Percentiles rank a stretch among this genome's conserved stretches.
phyloP scores from a whole-genome alignment of 2,888 invertebrate genomes.

The Sthenelais limicola region DNA sequence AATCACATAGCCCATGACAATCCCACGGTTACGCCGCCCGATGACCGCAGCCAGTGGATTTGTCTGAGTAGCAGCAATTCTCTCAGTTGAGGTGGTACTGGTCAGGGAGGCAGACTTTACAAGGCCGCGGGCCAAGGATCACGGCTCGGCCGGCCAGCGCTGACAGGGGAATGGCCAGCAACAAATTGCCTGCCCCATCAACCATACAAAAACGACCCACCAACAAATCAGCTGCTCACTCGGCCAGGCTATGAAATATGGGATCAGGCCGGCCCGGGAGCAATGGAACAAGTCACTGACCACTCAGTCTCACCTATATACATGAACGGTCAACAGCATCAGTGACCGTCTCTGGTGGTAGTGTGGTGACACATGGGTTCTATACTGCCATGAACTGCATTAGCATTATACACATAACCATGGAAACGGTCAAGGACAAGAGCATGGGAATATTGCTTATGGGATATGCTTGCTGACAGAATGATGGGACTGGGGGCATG shows the following conservation, averaged over 20 bases:
- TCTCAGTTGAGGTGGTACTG: not conserved
- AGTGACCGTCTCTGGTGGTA: too few relatives aligned
- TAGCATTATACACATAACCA: too few relatives aligned
- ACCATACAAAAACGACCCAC: conserved; percentile 22
- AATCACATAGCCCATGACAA: conserved; percentile 18
- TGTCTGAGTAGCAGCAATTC: not conserved
- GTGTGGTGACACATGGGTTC: too few relatives aligned
- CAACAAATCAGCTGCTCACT: conserved; percentile 33
- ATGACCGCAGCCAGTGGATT: not conserved
- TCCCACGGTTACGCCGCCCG: not conserved
- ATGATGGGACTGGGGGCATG: too few relatives aligned
- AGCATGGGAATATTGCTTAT: too few relatives aligned
- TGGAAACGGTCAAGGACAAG: too few relatives aligned
- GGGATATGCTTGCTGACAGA: too few relatives aligned
- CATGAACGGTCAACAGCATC: too few relatives aligned
- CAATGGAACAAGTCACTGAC: conserved; percentile 27
- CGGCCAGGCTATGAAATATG: conserved; percentile 31
- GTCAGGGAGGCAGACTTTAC: conserved; percentile 18
- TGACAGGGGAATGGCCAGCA: conserved; percentile 35
- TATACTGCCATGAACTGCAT: too few relatives aligned
- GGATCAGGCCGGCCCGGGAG: conserved; percentile 16
- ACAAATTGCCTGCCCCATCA: conserved; percentile 38
- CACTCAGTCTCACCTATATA: too few relatives aligned
- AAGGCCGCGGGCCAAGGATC: conserved; percentile 30
- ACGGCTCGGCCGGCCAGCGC: conserved; percentile 6